Conservation (phyloP, 1,140 invertebrate genomes). For the Sycophila sp. region DNA sequence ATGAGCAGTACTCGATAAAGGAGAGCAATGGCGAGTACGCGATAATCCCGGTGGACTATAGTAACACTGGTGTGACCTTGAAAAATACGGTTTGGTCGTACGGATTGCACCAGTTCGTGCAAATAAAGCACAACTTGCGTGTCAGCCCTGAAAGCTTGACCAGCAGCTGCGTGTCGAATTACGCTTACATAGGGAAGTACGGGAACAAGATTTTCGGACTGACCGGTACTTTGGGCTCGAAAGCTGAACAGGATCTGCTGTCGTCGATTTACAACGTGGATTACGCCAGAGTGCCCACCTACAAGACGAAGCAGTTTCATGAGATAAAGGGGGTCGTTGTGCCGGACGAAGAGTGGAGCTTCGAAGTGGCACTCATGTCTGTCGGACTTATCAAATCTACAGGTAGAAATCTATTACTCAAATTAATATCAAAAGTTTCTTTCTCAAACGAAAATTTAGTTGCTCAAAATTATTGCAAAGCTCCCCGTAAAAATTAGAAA, state of each 20-base stretch:
- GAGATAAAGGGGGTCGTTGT: conserved; percentile 33
- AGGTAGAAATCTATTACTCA: conserved; percentile 16
- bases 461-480: no score
- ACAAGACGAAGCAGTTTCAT: conserved; percentile 42
- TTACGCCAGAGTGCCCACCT: conserved; percentile 49
- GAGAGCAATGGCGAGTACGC: conserved; percentile 47
- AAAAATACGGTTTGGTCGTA: conserved; percentile 57
- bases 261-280: conserved; percentile 47
- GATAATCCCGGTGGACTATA: conserved; percentile 53
- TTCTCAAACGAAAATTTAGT: no score
- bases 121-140: conserved; percentile 61
- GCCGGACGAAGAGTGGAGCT: conserved; percentile 25
- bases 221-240: conserved; percentile 56
- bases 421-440: background rate
- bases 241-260: conserved; percentile 47
- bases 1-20: conserved; percentile 43
- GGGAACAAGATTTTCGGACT: conserved; percentile 52
- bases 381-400: conserved; percentile 4
- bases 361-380: conserved; percentile 14
- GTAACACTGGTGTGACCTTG: conserved; percentile 57
- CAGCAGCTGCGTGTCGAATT: conserved; percentile 60
- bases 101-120: conserved; percentile 61
- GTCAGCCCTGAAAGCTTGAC: conserved; percentile 55
- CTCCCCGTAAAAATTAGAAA: no score
- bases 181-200: conserved; percentile 56